Base-by-base conservation (phyloP, 2,797 vertebrate genomes). In the Halcyon leucocephala region DNA sequence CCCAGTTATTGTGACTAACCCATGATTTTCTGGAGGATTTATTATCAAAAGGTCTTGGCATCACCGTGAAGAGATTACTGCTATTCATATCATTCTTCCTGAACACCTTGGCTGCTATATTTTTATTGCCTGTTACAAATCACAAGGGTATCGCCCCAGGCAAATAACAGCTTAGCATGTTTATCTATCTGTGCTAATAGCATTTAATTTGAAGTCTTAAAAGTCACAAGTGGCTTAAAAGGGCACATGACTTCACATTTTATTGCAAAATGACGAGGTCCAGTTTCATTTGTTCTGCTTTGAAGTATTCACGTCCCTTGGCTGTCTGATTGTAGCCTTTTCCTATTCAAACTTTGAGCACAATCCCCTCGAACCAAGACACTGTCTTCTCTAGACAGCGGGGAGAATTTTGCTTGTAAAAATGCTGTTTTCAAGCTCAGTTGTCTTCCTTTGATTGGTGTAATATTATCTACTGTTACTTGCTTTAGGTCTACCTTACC, bases 171-270 rank as follows among this genome's bases (percentile, higher is more conserved):
- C 97, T 97, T 96, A 96, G 92, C 92, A 91, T 97, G 97, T 98
- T 98, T 98, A 98, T 98, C 97, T 98, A 94, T 97, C 96, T 97
- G 93, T 70, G 92, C 88, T 97, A 97, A 98, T 95, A 97, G 94
- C 96, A 82, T 98, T 98, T 97, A 93, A 97, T 98, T 96, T 98
- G 97, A 98, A 98, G 94, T 93, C 97, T 98, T 97, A 93, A 97
- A 98, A 97, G 94, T 98, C 96, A 97, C 97, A 97, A 98, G 98
- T 97, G 96, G 97, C 95, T 98, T 98, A 92, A 98, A 98, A 98
- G 97, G 97, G 96, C 96, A 90, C 92, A 85, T 12, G 89, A 90
- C 96, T 97, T 95, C 74, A 49, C 29, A 15, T 96, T 98, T 98
- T 97, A 96, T 89, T 97, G 91, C 92, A 95, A 96, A 97, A 97